Evolutionary conservation across 1,140 invertebrate genomes (phyloP), one percentile per base, ranked within the genome.

Genomic region (Orchesella cincta): DNA sequence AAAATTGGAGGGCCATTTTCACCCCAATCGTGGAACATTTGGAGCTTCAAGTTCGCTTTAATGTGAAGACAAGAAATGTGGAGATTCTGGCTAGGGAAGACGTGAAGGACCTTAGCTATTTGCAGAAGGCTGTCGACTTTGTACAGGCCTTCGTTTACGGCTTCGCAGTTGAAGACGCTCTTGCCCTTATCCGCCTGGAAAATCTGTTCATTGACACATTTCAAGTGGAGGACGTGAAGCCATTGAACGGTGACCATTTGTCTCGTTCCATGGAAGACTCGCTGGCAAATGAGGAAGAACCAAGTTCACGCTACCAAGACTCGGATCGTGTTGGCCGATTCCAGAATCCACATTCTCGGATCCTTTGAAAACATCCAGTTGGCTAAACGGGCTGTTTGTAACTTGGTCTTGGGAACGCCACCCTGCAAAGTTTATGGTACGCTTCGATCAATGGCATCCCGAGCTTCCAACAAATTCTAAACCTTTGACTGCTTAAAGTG

Each of bases 81-180:
- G 96, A 98, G 88, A 91, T 98, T 73, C 88, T 91, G 81, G 88
- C 89, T n/a, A 16, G 88, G 89, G 76, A 88, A 54, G 91, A 95
- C 83, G 97, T 95, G 1, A 89, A 91, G 79, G 95, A 98, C 83
- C 92, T 95, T 80, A 89, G 91, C 28, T 93, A 96, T 85, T 87
- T 99, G 75, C 98, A 99, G 85, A 99, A 98, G 88, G 98, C 93
- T 70, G 95, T 96, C 23, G 98, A 99, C 88, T 99, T 99, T 90
- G 93, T 99, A 0, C 93, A 93, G 87, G 97, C 98, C 14, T 99
- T 99, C 85, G 88, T 97, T 28, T 92, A 93, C 83, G 98, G 98
- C 12, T 99, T 99, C 88, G 96, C 98, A 83, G 92, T 99, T 1
- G 95, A 99, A 86, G 98, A 99, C 88, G 95, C 97, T 0, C 85